Base-by-base conservation (phyloP, 1,140 invertebrate genomes). In the Drosophila pseudoananassae region DNA sequence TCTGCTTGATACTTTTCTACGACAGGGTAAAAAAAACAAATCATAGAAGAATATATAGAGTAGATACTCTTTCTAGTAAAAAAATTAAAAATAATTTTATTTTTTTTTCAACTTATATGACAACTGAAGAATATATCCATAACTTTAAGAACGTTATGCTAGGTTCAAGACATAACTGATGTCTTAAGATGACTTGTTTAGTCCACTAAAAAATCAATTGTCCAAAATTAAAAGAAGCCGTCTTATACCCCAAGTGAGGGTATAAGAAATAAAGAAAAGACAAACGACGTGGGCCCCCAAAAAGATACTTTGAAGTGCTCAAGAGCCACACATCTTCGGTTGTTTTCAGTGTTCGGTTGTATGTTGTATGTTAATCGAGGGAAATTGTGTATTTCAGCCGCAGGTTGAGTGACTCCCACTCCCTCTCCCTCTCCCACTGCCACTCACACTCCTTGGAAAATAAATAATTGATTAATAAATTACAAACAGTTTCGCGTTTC, bases 381-480 rank as follows among this genome's bases (percentile, higher is more conserved):
- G 59, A 25, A 33, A 51, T 65, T 27, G 10, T 10, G 58, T n/a
- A 15, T 1, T 10, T 36, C 17, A 23, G 43, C 55, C 45, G 20
- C 43, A 58, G 45, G 55, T 47, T 29, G 55, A 58, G 55, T 46
- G 38, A 9, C 9, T 43, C 5, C 20, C 47, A 9, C 7, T 6
- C n/a, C 45, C 54, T 29, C 15, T 29, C 14, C 17, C 50, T 12
- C 17, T 3, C 7, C 9, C 52, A 59, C 23, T 25, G 4, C 47
- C 56, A 59, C 17, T 36, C 20, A 8, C 38, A 43, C 38, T 43
- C 38, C 38, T 14, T 10, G 43, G 2, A 43, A 43, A 20, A 46
- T 68, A 54, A 69, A 69, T 68, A 69, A 69, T 68, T 69, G 61
- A 69, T 69, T 69, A 68, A 68, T 55, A 54, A 55, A 69, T 69